Evolutionary conservation across 35 echinoderm and acorn worm genomes (phyloP).

Genomic region (Lytechinus variegatus): DNA sequence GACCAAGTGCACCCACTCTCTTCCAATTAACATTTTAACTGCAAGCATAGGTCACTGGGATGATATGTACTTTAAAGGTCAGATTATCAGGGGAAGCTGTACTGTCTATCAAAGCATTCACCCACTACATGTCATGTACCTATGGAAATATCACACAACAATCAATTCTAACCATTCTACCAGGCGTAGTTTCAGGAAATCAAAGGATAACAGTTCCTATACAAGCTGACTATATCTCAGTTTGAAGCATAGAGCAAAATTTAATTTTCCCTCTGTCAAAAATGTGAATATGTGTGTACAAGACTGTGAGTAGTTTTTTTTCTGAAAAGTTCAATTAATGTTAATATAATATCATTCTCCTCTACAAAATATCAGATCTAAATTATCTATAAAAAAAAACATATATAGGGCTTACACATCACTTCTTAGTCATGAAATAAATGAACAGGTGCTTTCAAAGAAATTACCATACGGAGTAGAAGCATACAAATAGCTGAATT

Average conservation of each 20-base stretch:
- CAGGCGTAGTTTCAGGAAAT: not conserved
- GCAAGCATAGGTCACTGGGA: conserved; percentile 26
- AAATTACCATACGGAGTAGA: not conserved
- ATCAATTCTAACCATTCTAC: not conserved
- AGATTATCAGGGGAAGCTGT: not conserved
- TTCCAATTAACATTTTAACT: conserved; percentile 33
- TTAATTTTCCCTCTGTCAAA: not conserved
- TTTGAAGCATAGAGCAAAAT: not conserved
- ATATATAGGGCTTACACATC: not conserved
- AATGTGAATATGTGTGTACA: not conserved
- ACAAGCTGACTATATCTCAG: not conserved
- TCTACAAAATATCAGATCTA: not conserved
- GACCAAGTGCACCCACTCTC: conserved; percentile 25
- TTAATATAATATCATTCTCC: not conserved
- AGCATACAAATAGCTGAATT: not conserved
- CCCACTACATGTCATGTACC: not conserved
- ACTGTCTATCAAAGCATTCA: not conserved
- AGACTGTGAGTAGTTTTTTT: too few species aligned
- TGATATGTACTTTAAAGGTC: conserved; percentile 5
- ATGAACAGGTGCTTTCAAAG: not conserved
- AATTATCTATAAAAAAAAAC: not conserved
- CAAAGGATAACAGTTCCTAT: not conserved
- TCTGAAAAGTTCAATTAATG: not conserved
- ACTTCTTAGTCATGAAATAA: not conserved
- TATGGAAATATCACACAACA: conserved; percentile 19